Base-by-base conservation (phyloP, 2,113 vertebrate genomes). In the Asarcornis scutulata region DNA sequence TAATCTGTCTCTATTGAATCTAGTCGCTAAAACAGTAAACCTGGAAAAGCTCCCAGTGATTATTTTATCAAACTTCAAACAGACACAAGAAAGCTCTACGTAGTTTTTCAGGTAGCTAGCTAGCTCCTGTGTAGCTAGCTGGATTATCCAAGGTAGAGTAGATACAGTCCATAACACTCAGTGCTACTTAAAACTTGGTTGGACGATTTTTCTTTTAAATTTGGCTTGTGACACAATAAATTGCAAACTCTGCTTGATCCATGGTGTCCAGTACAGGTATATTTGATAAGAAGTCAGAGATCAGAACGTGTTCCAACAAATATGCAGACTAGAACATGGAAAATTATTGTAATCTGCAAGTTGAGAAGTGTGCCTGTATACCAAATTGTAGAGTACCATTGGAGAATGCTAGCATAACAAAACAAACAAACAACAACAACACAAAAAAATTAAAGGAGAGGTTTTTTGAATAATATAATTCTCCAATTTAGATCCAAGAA, bases 161-260 rank as follows among this genome's bases (percentile, higher is more conserved):
- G 36, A 38, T 29, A 68, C 59, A 50, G 36, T 87, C 6, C 6
- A 2, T 0, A 5, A 15, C 0, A 0, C 3, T 48, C 21, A 50
- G 2, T 8, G 23, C 26, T 75, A 63, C 53, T 84, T 81, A 34
- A 38, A 52, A 20, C 34, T 64, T 42, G 34, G 4, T 56, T 63
- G 36, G 62, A 29, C 29, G 27, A 11, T 63, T 62, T 63, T 77
- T 69, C 10, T 60, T 50, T 60, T 64, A 62, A 29, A 42, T 60
- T 25, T 69, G 38, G 17, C n/a, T 86, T 80, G 21, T 77, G 25
- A 50, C 38, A 20, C 11, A 40, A 12, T 46, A 29, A 34, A 11
- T 77, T 66, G 17, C 59, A 27, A 58, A 42, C 12, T 64, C 6
- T 64, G 2, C 66, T 32, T 82, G 21, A 75, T 59, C 17, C 10